These are phyloP conservation scores for Cerastis leucographa DNA, from an alignment of 2,888 invertebrate genomes.

Conservation along the genomic window DNA sequence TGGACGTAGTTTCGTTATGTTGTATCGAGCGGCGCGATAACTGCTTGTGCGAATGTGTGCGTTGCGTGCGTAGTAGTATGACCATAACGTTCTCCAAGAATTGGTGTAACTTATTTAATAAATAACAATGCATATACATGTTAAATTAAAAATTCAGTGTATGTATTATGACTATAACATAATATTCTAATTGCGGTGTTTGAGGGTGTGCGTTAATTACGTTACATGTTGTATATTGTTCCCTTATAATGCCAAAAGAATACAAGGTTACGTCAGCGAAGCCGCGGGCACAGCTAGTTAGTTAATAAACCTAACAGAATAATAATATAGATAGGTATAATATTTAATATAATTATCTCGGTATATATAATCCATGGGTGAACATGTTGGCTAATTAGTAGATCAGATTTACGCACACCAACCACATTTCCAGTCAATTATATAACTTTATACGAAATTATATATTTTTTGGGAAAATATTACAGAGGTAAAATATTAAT, in stretches of 20 bases:
- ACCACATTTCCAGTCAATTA: background rate
- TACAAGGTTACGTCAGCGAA: background rate
- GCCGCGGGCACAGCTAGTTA: background rate
- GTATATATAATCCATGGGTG: conserved; percentile 8
- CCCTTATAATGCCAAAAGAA: background rate
- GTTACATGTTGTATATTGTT: too few species aligned
- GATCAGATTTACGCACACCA: background rate
- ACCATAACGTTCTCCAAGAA: too few species aligned
- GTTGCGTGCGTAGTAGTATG: too few species aligned
- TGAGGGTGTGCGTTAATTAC: too few species aligned
- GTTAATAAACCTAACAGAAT: background rate
- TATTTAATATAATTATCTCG: background rate
- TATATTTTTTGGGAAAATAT: background rate
- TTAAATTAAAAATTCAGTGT: too few species aligned
- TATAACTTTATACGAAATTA: background rate
- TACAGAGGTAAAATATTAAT: background rate
- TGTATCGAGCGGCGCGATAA: too few species aligned
- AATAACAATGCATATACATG: too few species aligned
- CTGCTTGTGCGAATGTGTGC: too few species aligned
- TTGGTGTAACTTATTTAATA: too few species aligned
- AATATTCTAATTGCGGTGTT: too few species aligned
- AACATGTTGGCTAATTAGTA: conserved; percentile 27
- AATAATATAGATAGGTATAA: background rate
- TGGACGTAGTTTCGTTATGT: too few species aligned
- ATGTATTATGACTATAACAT: too few species aligned